Evolutionary conservation across 53 echinoderm and acorn worm genomes (phyloP), one percentile per base, ranked within the genome.

Genomic region (Paelopatides confundens): DNA sequence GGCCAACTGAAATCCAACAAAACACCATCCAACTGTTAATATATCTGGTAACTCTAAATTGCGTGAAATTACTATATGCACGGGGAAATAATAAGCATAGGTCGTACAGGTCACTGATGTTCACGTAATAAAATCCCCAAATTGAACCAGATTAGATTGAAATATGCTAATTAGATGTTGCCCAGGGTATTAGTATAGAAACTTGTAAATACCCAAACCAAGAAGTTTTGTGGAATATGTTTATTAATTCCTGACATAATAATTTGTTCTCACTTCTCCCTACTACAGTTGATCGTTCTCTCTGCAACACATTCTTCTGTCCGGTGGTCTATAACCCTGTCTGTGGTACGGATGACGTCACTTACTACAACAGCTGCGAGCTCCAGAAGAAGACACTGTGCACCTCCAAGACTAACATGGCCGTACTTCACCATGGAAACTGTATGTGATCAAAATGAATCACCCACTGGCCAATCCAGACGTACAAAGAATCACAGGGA

Each of bases 341-440:
- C 18, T 96, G 96, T 63, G 96, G 96, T 8, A 95, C 93, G 40
- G 95, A 96, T 58, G 82, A 91, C 37, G 69, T 62, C 29, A 88
- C 93, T 30, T 96, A 96, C 66, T 64, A 74, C 38, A 96, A 93
- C 69, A 88, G 92, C 62, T 96, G 96, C 34, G 79, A 89, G 58
- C 65, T 93, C 13, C 82, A 93, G 71, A 90, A 90, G 74, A 71
- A 78, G 51, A 76, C 36, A 0, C 52, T 63, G 36, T 93, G 93
- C 58, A 71, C 70, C 4, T 31, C 63, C 33, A 78, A 87, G 43
- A 52, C 31, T 15, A 62, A 78, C 40, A 48, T 87, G 3, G 30
- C 39, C 28, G 31, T 83, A 7, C 84, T 64, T 26, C 84, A 83
- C 64, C 84, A 83, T 24, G 84, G 84, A 7, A 83, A 63, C 35